Evolutionary conservation across 2,888 invertebrate species (phyloP), one percentile per base, ranked within the genome.

Genomic region (Alloscopus bannaensis): DNA sequence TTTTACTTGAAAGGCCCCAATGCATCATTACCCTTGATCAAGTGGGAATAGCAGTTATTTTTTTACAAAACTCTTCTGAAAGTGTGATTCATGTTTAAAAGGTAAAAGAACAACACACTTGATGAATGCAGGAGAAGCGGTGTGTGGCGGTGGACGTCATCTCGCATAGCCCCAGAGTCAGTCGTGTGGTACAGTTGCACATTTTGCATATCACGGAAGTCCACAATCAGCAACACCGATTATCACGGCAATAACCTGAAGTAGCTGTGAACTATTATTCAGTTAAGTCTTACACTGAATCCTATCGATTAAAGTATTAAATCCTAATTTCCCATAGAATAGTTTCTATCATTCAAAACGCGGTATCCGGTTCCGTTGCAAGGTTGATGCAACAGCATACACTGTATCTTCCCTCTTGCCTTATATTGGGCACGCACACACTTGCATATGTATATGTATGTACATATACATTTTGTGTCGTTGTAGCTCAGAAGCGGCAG

Each of bases 291-390:
- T 20, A 28, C 64, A 64, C 31, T 47, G 6, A 47, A 47, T 3
- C 24, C 22, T 8, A 55, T 18, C 3, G 24, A 2, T 18, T 8
- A 18, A 22, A 8, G 22, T 62, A 64, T 64, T 28, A 64, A 64
- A 64, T 64, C 45, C 26, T 71, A 71, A 62, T 52, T 62, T 71
- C 71, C 47, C 52, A 57, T 31, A 24, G 71, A 71, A 50, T 50
- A 59, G 40, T 13, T 31, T 36, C 47, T 71, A 31, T 62, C 40
- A 4, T 47, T 50, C 52, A 40, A 71, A 62, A 45, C 71, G 36
- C 52, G 11, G 52, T 47, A 50, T 71, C 71, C 71, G 71, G 71
- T 62, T 71, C 71, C 70, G 59, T 42, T 42, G 42, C 42, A 42
- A 42, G 8, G 2, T 42, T 36, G 13, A 36, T 36, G 36, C 36